A percentile compares a stretch with the other conserved stretches of the same genome.
These are phyloP conservation scores for Scomber scombrus DNA, from an alignment of 2,113 vertebrate species.

Conservation along the genomic window DNA sequence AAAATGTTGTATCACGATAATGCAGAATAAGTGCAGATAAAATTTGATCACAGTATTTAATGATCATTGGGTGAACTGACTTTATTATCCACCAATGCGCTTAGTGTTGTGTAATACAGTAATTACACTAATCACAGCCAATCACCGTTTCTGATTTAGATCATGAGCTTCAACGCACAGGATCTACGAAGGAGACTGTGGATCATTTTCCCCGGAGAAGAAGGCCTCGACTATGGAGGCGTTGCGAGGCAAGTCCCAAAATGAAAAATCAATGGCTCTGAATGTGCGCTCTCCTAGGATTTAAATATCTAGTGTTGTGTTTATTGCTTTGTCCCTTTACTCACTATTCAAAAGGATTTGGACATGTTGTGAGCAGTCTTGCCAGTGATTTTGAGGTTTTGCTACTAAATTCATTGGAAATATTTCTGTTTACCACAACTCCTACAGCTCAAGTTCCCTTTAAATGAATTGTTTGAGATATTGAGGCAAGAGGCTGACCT, in stretches of 20 bases:
- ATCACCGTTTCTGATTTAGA: conserved; percentile 78
- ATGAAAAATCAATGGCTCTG: neutral
- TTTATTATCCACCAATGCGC: neutral
- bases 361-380: neutral
- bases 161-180: conserved; percentile 97
- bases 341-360: neutral
- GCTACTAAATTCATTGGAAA: neutral
- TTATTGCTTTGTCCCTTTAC: no score
- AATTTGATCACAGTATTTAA: no score
- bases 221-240: conserved; percentile 98
- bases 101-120: neutral
- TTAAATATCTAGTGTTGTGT: no score
- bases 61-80: no score
- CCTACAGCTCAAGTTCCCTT: no score
- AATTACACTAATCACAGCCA: neutral
- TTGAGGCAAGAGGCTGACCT: neutral
- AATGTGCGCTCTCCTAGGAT: neutral
- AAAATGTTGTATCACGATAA: neutral
- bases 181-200: conserved; percentile 95
- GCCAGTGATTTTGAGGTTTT: neutral
- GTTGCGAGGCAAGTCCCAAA: conserved; percentile 88
- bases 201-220: conserved; percentile 99
- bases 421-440: no score
- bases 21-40: no score
- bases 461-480: no score